Evolutionary conservation across 2,888 invertebrate genomes (phyloP).

Genomic region (Drosophila parthenogenetica): DNA sequence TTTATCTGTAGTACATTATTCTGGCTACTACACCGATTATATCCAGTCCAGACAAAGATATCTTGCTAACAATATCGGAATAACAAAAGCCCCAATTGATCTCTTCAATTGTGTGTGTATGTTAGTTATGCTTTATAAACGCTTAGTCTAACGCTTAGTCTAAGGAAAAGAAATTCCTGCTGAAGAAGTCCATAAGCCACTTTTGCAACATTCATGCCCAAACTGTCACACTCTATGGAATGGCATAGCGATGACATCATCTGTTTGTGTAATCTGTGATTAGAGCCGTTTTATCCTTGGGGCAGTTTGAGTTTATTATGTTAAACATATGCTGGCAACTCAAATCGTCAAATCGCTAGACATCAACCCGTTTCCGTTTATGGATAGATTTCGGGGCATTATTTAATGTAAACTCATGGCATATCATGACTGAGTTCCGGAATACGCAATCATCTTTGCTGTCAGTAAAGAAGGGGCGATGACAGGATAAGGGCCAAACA

Average conservation of each 20-base stretch:
- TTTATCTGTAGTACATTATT: too few species aligned
- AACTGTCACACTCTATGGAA: background rate
- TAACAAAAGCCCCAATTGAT: too few species aligned
- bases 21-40: too few species aligned
- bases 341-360: background rate
- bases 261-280: slow-evolving; percentile 5
- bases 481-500: slow-evolving; percentile 49
- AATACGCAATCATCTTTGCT: slow-evolving; percentile 56
- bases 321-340: slow-evolving; percentile 10
- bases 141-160: too few species aligned
- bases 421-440: slow-evolving; percentile 38
- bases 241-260: slow-evolving; percentile 14
- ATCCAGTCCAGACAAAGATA: too few species aligned
- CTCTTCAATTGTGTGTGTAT: too few species aligned
- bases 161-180: too few species aligned
- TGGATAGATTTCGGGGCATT: slow-evolving; percentile 14
- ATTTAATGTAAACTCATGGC: slow-evolving; percentile 26
- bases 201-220: background rate
- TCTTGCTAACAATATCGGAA: too few species aligned
- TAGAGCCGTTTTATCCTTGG: slow-evolving; percentile 1
- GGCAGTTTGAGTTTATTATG: slow-evolving; percentile 10
- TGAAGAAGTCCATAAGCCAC: background rate
- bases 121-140: too few species aligned
- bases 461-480: slow-evolving; percentile 34
- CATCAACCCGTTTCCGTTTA: slow-evolving; percentile 30